These are phyloP conservation scores for Drosophila aff. DNA, from an alignment of 1,140 invertebrate species.

Conservation along the genomic window DNA sequence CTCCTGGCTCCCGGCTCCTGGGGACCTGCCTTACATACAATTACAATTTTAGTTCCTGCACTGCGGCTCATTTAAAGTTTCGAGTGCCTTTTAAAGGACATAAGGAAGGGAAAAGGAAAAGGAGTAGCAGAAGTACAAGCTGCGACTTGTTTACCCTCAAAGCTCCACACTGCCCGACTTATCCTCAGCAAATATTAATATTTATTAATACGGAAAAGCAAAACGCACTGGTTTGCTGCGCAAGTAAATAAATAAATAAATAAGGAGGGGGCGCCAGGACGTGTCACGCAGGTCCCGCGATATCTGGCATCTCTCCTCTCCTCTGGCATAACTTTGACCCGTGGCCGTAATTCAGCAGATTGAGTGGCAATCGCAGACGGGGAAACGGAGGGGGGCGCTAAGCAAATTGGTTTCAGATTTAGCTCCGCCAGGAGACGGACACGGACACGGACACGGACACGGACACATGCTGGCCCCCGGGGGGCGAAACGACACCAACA, in stretches of 20 bases:
- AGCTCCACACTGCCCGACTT: neutral
- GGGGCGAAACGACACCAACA: conserved; percentile 35
- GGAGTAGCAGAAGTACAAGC: too few species aligned
- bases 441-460: conserved; percentile 15
- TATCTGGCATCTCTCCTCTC: conserved; percentile 12
- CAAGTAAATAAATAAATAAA: conserved; percentile 3
- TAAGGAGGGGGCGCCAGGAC: neutral
- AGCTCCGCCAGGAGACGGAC: conserved; percentile 19
- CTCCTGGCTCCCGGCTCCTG: neutral
- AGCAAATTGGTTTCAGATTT: conserved; percentile 79
- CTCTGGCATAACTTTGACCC: conserved; percentile 25
- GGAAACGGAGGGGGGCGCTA: conserved; percentile 21
- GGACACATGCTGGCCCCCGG: conserved; percentile 53
- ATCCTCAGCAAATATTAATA: neutral
- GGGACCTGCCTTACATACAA: neutral
- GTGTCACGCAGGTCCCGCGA: conserved; percentile 6
- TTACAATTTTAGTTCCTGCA: conserved; percentile 5
- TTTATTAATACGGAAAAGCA: neutral
- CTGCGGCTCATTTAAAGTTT: conserved; percentile 26
- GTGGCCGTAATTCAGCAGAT: conserved; percentile 49
- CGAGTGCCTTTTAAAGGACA: neutral
- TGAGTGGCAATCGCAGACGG: conserved; percentile 47
- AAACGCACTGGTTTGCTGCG: neutral
- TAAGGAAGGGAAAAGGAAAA: too few species aligned
- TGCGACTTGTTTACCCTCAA: neutral